These are phyloP conservation scores for Epistrophe grossulariae DNA, from an alignment of 2,888 invertebrate species.

Conservation along the genomic window DNA sequence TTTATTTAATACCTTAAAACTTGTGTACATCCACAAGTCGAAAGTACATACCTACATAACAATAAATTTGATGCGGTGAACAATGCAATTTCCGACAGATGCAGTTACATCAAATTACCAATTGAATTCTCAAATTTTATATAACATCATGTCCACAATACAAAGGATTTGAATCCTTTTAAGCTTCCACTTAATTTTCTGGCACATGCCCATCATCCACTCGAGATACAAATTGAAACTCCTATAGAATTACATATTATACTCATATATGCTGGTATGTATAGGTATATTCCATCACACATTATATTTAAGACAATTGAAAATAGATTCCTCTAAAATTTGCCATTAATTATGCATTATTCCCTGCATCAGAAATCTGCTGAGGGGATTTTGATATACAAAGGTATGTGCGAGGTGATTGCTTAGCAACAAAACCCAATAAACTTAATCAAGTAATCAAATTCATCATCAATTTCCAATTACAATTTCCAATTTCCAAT, in stretches of 20 bases:
- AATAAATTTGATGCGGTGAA: not conserved
- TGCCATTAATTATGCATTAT: constrained; percentile 64
- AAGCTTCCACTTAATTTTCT: constrained; percentile 55
- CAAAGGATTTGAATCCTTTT: constrained; percentile 51
- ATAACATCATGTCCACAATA: constrained; percentile 22
- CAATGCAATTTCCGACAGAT: not conserved
- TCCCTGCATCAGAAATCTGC: constrained; percentile 38
- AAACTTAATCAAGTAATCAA: constrained; percentile 69
- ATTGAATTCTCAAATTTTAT: constrained; percentile 30
- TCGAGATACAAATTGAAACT: not conserved
- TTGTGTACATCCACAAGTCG: not conserved
- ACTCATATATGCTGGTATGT: too few species aligned
- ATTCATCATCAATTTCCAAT: constrained; percentile 63
- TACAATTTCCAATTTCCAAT: not conserved
- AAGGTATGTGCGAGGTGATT: constrained; percentile 3
- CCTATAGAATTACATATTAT: not conserved
- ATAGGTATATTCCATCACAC: not conserved
- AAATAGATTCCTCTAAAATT: constrained; percentile 59
- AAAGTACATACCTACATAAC: not conserved
- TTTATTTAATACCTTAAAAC: constrained; percentile 11
- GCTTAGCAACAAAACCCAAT: constrained; percentile 49
- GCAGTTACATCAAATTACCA: constrained; percentile 19
- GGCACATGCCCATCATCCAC: constrained; percentile 13
- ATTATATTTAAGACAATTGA: constrained; percentile 49
- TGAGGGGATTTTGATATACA: not conserved